Percentiles rank a stretch among this genome's conserved stretches.
These are phyloP conservation scores for Cylindroiulus punctatus DNA, from an alignment of 2,888 invertebrate genomes.

Conservation along the genomic window DNA sequence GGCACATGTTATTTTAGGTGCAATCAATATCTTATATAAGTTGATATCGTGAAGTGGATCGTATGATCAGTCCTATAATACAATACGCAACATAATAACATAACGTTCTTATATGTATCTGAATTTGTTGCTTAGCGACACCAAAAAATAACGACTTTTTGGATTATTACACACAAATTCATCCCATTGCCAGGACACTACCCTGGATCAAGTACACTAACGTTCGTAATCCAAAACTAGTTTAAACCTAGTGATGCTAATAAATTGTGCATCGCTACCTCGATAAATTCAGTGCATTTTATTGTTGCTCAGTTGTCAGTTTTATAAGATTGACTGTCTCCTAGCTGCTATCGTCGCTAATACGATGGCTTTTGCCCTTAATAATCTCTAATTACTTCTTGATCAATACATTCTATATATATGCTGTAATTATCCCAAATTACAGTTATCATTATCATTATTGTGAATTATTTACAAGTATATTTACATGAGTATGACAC, in stretches of 20 bases:
- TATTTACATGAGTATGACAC: no score
- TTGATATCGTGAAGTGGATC: no score
- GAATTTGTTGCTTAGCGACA: neutral
- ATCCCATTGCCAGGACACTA: neutral
- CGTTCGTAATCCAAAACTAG: neutral
- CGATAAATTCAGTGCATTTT: neutral
- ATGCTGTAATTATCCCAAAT: neutral
- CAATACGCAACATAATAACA: no score
- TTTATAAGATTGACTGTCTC: neutral
- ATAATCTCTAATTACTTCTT: neutral
- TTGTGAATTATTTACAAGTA: constrained; percentile 21
- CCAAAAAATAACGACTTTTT: neutral
- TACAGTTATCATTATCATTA: neutral
- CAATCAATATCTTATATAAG: no score
- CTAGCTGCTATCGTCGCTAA: constrained; percentile 10
- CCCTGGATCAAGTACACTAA: neutral
- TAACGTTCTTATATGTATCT: neutral
- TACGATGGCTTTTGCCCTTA: neutral
- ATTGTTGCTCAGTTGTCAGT: neutral
- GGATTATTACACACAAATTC: neutral
- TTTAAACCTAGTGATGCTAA: neutral
- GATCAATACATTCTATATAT: neutral
- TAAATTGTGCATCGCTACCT: neutral
- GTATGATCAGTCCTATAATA: no score
- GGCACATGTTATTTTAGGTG: no score